A percentile compares a stretch with the other conserved stretches of the same genome.
Evolutionary conservation across 2,888 invertebrate genomes (phyloP).

Genomic region (Augiades crinisus): DNA sequence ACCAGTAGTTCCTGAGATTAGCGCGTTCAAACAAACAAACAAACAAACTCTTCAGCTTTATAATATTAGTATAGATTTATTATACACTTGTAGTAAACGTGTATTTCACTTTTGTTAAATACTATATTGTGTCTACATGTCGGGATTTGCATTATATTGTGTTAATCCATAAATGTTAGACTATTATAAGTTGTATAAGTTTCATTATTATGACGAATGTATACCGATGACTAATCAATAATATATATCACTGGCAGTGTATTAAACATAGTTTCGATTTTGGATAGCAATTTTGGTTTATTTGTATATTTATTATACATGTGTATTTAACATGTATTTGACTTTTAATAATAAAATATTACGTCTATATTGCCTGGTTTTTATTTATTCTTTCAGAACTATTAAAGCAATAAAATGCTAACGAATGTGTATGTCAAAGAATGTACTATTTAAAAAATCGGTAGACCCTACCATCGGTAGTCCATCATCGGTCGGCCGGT

Average conservation of each 20-base stretch:
- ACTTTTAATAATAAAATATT: conserved; percentile 17
- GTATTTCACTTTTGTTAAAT: background rate
- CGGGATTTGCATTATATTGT: background rate
- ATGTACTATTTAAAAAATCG: background rate
- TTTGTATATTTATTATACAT: conserved; percentile 16
- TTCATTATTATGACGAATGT: background rate
- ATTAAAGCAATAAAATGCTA: background rate
- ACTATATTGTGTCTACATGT: no score
- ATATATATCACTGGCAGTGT: background rate
- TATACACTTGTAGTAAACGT: no score
- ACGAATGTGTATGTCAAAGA: background rate
- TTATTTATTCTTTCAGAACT: background rate
- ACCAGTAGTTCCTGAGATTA: background rate
- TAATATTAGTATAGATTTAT: no score
- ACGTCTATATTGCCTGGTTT: conserved; percentile 18
- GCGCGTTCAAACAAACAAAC: no score
- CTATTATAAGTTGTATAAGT: background rate
- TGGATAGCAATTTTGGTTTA: conserved; percentile 10
- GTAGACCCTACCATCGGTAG: no score
- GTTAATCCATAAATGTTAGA: background rate
- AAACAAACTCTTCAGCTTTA: no score
- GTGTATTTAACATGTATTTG: conserved; percentile 11
- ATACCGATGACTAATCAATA: background rate
- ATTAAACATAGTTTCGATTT: background rate
- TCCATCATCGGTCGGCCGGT: no score